These are phyloP conservation scores for Noctua pronuba DNA, from an alignment of 2,888 invertebrate species.

Conservation along the genomic window DNA sequence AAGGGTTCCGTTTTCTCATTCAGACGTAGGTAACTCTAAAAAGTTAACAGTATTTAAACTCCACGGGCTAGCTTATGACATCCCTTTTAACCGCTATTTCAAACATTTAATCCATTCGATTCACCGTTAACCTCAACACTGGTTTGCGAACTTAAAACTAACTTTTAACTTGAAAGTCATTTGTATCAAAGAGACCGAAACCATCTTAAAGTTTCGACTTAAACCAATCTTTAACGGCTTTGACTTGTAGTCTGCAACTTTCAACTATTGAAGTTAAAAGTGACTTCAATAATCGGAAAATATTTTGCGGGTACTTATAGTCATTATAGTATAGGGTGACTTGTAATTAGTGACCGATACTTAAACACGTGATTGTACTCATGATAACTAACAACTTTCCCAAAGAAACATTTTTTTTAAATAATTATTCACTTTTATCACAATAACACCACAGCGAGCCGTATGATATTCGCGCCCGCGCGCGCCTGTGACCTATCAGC, in stretches of 20 bases:
- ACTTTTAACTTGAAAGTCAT: constrained; percentile 19
- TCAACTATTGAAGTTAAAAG: constrained; percentile 13
- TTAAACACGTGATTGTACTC: too few species aligned
- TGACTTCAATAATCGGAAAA: neutral
- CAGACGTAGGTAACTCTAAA: neutral
- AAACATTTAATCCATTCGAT: constrained; percentile 23
- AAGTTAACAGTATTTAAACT: neutral
- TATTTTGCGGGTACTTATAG: neutral
- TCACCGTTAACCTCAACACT: constrained; percentile 16
- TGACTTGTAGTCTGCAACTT: constrained; percentile 29
- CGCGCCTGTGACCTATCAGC: too few species aligned
- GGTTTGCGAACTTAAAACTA: constrained; percentile 12
- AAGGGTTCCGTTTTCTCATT: neutral
- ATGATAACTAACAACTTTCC: too few species aligned
- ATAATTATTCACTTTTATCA: too few species aligned
- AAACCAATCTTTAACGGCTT: constrained; percentile 13
- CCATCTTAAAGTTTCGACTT: constrained; percentile 34
- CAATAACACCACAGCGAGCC: too few species aligned
- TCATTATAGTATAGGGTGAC: too few species aligned
- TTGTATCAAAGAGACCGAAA: constrained; percentile 23
- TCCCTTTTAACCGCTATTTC: neutral
- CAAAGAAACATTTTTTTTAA: too few species aligned
- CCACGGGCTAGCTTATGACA: neutral
- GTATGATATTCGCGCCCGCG: too few species aligned
- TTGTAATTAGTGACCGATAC: too few species aligned